Evolutionary conservation across 2,888 invertebrate genomes (phyloP), one percentile per base, ranked within the genome.

Genomic region (Acronicta leporina): DNA sequence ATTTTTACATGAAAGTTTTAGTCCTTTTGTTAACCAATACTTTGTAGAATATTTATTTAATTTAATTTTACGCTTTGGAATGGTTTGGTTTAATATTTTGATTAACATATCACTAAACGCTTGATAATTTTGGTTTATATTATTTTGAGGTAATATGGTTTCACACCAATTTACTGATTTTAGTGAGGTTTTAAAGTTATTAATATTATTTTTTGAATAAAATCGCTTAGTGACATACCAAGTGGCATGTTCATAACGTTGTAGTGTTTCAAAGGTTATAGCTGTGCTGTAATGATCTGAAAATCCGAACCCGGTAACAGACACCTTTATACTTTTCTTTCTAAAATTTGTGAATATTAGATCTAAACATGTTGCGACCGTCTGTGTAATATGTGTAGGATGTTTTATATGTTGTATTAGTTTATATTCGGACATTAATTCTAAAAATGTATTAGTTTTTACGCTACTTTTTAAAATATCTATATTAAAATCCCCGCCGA

Each of bases 281-380:
- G 6, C 10, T 15, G 35, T 47, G 11, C 27, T 35, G 33, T 16
- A 15, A 47, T 47, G 47, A 27, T 47, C 47, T 35, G 47, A 47
- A 2, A 47, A 47, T 15, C 47, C 35, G 1, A 35, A 33, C 7
- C 40, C 49, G 13, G 20, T 25, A 14, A 49, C 25, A 8, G 14
- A 8, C 6, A 25, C 25, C 2, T 9, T 0, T 25, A 40, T 40
- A n/a, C 9, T 40, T 4, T 38, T 40, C 14, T 1, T 25, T 4
- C 40, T 14, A n/a, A 14, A 40, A 11, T 49, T 49, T 40, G 49
- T 49, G 6, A 49, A 49, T 40, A 49, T 40, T n/a, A 49, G 40
- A 11, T 49, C 49, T 40, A 40, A 25, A 8, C 40, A 49, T 25
- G 49, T 49, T 9, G 49, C 25, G 13, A 40, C 40, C 9, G 49